Conservation (phyloP, 2,797 vertebrate species). For the Sebastes variabilis region DNA sequence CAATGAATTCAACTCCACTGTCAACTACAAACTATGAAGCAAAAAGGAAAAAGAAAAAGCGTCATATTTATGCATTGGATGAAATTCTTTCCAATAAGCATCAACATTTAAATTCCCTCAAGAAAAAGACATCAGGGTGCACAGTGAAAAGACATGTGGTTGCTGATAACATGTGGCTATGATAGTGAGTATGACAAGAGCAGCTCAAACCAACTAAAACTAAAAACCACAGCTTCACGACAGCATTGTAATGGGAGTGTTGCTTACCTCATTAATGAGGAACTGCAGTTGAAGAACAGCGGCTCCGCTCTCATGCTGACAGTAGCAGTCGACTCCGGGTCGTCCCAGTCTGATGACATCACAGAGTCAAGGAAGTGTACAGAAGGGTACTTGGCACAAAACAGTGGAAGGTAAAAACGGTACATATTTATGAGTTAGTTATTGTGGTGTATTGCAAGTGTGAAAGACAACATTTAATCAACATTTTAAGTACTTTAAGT, state of each 20-base stretch:
- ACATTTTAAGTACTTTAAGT: background rate
- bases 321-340: slow-evolving; percentile 95
- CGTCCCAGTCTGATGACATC: slow-evolving; percentile 91
- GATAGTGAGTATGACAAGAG: background rate
- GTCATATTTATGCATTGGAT: too few species aligned
- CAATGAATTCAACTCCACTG: background rate
- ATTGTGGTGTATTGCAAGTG: background rate
- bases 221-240: too few species aligned
- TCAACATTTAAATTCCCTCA: background rate
- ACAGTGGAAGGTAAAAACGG: background rate
- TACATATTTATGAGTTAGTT: background rate
- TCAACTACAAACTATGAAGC: background rate
- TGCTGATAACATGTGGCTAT: background rate
- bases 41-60: too few species aligned
- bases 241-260: background rate
- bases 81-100: background rate
- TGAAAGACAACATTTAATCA: background rate
- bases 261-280: slow-evolving; percentile 97
- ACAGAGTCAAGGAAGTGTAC: slow-evolving; percentile 87
- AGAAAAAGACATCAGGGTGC: background rate
- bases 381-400: background rate
- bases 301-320: slow-evolving; percentile 94
- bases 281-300: slow-evolving; percentile 97
- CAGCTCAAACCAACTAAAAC: too few species aligned
- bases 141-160: background rate